phyloP scores from a whole-genome alignment of 2,113 vertebrate species.

The Tenrec ecaudatus region DNA sequence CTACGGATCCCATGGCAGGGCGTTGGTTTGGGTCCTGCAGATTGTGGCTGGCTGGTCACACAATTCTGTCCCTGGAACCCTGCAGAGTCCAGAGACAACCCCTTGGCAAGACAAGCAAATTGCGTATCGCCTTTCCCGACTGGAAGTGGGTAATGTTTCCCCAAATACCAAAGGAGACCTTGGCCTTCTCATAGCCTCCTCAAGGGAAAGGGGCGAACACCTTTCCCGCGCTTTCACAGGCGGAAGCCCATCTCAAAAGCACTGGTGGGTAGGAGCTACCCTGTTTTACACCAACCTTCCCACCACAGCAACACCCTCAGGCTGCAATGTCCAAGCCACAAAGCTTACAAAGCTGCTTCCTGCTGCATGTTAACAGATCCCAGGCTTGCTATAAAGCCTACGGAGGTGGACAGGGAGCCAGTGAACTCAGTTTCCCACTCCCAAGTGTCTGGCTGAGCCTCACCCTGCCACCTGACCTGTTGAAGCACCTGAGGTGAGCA shows the following conservation, averaged over 20 bases:
- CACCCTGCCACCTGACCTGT: background rate
- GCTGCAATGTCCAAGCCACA: background rate
- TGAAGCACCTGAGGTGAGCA: background rate
- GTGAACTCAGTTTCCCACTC: background rate
- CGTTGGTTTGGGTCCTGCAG: too few relatives aligned
- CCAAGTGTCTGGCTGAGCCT: background rate
- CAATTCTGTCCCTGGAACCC: background rate
- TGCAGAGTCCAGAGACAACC: background rate
- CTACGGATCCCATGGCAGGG: too few relatives aligned
- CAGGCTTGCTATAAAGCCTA: background rate
- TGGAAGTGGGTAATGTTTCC: background rate
- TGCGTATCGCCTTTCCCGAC: too few relatives aligned
- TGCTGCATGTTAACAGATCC: background rate
- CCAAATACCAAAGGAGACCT: background rate
- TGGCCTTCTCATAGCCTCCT: background rate
- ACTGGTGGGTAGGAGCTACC: background rate
- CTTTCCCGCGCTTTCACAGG: rapidly evolving
- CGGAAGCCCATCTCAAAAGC: background rate
- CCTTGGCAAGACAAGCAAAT: background rate
- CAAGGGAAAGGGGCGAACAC: background rate
- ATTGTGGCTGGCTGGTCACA: background rate
- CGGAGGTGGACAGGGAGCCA: background rate
- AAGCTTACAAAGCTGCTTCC: background rate
- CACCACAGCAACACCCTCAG: background rate
- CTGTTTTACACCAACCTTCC: background rate